A percentile compares a stretch with the other conserved stretches of the same genome.
phyloP scores from a whole-genome alignment of 1,140 invertebrate genomes.

The Hestina assimilis region DNA sequence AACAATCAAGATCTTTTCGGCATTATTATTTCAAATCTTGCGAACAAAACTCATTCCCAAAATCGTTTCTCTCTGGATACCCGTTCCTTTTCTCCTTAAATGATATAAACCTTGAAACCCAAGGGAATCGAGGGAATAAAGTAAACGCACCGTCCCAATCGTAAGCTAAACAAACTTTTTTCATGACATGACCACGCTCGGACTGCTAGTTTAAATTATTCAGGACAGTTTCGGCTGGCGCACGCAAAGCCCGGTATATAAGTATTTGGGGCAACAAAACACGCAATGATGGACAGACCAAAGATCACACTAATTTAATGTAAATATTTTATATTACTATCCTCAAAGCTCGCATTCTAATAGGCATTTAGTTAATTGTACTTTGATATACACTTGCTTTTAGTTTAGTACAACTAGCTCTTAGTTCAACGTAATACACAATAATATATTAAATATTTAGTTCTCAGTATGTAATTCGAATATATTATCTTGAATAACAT shows the following conservation, averaged over 20 bases:
- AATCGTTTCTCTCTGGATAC: background rate
- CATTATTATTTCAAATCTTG: slow-evolving; percentile 9
- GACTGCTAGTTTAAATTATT: slow-evolving; percentile 14
- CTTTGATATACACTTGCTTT: background rate
- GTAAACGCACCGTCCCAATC: slow-evolving; percentile 8
- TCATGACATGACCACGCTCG: slow-evolving; percentile 4
- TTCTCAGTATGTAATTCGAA: too few relatives aligned
- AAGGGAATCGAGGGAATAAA: slow-evolving; percentile 10
- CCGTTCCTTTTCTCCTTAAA: slow-evolving; percentile 8
- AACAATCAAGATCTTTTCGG: slow-evolving; percentile 1
- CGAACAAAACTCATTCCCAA: slow-evolving; percentile 1
- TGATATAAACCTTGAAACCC: slow-evolving; percentile 10
- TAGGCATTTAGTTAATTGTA: too few relatives aligned
- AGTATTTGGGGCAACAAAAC: slow-evolving; percentile 19
- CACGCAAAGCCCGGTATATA: slow-evolving; percentile 18
- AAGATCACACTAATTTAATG: slow-evolving; percentile 23
- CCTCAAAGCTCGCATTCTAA: background rate
- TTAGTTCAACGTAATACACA: too few relatives aligned
- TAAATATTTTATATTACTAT: slow-evolving; percentile 22
- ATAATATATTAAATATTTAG: too few relatives aligned
- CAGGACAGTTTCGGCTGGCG: slow-evolving; percentile 18
- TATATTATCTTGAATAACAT: too few relatives aligned
- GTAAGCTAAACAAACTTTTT: slow-evolving; percentile 11
- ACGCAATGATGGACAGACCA: slow-evolving; percentile 19
- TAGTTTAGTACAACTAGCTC: too few relatives aligned